Conservation (phyloP, 1,140 invertebrate genomes). For the Fopius arisanus region DNA sequence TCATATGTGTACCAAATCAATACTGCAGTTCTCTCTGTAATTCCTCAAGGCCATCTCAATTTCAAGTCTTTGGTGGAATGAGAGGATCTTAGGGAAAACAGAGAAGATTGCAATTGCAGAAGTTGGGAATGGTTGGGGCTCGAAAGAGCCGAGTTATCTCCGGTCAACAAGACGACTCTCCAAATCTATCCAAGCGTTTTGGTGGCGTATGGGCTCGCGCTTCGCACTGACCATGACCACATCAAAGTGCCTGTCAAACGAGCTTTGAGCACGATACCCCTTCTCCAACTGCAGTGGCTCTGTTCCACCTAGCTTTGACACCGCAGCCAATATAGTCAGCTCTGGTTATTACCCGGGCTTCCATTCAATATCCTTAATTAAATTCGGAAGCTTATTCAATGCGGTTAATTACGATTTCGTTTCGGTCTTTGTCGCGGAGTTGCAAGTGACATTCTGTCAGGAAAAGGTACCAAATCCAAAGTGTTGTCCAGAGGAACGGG, state of each 20-base stretch:
- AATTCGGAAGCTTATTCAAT: slow-evolving; percentile 65
- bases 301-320: slow-evolving; percentile 58
- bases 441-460: not conserved
- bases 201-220: slow-evolving; percentile 38
- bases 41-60: no score
- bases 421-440: slow-evolving; percentile 31
- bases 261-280: slow-evolving; percentile 59
- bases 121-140: not conserved
- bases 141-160: no score
- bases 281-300: not conserved
- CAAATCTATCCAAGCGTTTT: not conserved
- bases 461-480: not conserved
- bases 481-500: not conserved
- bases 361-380: slow-evolving; percentile 66
- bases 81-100: no score
- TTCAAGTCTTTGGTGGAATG: no score
- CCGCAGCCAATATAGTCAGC: slow-evolving; percentile 61
- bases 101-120: not conserved
- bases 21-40: no score
- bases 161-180: not conserved
- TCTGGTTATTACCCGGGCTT: slow-evolving; percentile 58
- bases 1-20: no score
- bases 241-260: slow-evolving; percentile 61
- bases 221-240: slow-evolving; percentile 61
- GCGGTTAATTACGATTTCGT: slow-evolving; percentile 64